These are phyloP conservation scores for Pseudonaja textilis DNA, from an alignment of 2,113 vertebrate species.

Conservation along the genomic window DNA sequence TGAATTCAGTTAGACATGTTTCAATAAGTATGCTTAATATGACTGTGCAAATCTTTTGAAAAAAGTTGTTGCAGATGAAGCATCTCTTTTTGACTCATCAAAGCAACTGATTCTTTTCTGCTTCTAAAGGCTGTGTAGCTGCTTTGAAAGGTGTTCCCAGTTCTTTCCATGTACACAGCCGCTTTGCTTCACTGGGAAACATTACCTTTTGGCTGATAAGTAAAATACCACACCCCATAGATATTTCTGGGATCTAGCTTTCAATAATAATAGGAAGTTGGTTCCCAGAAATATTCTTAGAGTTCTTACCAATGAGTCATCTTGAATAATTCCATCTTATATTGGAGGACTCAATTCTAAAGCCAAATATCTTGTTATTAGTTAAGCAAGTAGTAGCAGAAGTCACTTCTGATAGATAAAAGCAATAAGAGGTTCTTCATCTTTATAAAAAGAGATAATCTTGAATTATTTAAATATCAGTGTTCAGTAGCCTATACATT, in stretches of 20 bases:
- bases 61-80: background rate
- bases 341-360: background rate
- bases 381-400: background rate
- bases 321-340: background rate
- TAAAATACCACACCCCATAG: background rate
- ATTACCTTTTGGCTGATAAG: background rate
- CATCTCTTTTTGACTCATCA: background rate
- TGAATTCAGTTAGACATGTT: background rate
- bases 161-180: background rate
- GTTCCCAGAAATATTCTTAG: background rate
- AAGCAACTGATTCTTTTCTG: background rate
- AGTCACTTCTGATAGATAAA: background rate
- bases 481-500: background rate
- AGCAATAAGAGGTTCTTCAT: background rate
- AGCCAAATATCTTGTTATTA: background rate
- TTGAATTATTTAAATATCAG: background rate
- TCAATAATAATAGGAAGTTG: background rate
- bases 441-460: background rate
- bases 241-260: background rate
- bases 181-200: background rate
- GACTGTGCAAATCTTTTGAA: background rate
- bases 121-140: background rate
- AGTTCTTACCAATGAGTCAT: background rate
- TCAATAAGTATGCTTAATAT: background rate
- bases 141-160: background rate